These are phyloP conservation scores for Spea bombifrons DNA, from an alignment of 2,113 vertebrate species.

Conservation along the genomic window DNA sequence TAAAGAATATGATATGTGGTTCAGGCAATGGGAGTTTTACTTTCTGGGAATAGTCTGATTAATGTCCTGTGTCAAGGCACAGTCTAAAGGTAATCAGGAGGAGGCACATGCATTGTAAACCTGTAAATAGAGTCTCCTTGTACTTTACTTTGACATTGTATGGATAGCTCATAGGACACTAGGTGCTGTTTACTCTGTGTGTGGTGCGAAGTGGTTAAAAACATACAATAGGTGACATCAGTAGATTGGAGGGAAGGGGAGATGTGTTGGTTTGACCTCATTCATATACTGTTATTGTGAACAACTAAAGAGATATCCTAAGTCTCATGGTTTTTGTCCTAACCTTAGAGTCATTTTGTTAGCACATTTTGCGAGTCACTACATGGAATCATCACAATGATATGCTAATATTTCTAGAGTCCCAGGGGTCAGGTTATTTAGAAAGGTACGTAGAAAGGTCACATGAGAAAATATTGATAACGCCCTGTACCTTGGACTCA, in stretches of 20 bases:
- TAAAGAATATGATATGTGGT: constrained; percentile 42
- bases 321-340: too few relatives aligned
- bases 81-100: constrained; percentile 42
- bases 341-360: too few relatives aligned
- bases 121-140: constrained; percentile 31
- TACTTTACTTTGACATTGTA: constrained; percentile 42
- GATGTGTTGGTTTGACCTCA: too few relatives aligned
- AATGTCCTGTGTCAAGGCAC: constrained; percentile 40
- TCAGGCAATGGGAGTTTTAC: constrained; percentile 43
- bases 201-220: neutral
- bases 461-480: too few relatives aligned
- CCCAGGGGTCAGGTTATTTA: too few relatives aligned
- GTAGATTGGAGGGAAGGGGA: neutral
- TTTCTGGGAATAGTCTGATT: constrained; percentile 44
- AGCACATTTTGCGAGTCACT: too few relatives aligned
- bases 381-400: too few relatives aligned
- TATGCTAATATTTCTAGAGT: too few relatives aligned
- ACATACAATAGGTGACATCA: neutral
- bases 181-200: neutral
- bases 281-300: too few relatives aligned
- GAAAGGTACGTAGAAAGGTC: too few relatives aligned
- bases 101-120: constrained; percentile 39
- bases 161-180: neutral
- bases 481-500: too few relatives aligned
- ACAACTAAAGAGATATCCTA: too few relatives aligned